phyloP scores from a whole-genome alignment of 2,113 vertebrate genomes.

The Holacanthus passer region DNA sequence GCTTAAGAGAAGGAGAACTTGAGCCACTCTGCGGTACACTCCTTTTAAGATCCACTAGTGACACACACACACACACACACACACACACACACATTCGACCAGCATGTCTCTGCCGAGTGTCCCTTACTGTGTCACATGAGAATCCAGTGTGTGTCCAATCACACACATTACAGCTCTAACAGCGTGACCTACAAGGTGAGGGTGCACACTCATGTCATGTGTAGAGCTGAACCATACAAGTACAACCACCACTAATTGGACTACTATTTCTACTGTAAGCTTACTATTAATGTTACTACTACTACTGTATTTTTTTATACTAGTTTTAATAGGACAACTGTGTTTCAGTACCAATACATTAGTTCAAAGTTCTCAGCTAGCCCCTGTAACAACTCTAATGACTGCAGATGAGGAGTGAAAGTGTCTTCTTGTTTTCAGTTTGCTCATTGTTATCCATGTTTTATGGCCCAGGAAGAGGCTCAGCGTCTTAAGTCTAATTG shows the following conservation, averaged over 20 bases:
- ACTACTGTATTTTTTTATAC: too few species aligned
- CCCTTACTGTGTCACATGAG: slow-evolving; percentile 34
- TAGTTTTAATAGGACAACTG: too few species aligned
- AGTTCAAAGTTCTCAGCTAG: too few species aligned
- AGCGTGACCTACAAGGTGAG: background rate
- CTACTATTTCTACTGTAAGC: background rate
- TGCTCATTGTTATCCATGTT: slow-evolving; percentile 50
- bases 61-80: background rate
- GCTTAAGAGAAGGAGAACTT: slow-evolving; percentile 32
- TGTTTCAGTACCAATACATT: too few species aligned
- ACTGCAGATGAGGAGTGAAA: slow-evolving; percentile 1
- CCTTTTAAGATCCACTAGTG: slow-evolving; percentile 18
- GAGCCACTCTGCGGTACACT: slow-evolving; percentile 33
- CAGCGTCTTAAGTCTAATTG: slow-evolving; percentile 49
- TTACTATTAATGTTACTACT: background rate
- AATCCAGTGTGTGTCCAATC: slow-evolving; percentile 26
- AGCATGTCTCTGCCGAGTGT: slow-evolving; percentile 8
- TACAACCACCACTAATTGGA: background rate
- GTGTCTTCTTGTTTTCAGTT: slow-evolving; percentile 12
- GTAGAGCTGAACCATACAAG: background rate
- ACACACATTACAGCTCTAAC: slow-evolving; percentile 23
- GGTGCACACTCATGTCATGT: background rate
- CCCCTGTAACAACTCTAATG: too few species aligned
- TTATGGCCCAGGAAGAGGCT: slow-evolving; percentile 44
- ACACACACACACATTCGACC: background rate